These are phyloP conservation scores for Cyanoliseus patagonus DNA, from an alignment of 2,113 vertebrate species.

Conservation along the genomic window DNA sequence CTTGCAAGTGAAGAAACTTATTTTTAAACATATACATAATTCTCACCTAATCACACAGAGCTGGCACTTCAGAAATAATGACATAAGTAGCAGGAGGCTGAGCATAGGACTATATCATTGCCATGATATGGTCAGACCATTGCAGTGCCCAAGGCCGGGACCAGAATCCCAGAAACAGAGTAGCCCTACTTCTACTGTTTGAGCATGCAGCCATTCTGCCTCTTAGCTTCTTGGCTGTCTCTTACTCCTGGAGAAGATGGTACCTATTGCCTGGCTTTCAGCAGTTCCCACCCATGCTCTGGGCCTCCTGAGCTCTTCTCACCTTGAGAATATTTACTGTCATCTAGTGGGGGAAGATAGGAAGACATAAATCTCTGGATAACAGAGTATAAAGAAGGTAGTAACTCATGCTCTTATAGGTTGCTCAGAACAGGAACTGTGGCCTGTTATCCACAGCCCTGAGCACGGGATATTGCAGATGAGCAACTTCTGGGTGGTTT, in stretches of 20 bases:
- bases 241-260: not conserved
- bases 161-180: not conserved
- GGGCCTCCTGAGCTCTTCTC: not conserved
- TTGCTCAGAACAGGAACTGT: not conserved
- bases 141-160: not conserved
- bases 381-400: not conserved
- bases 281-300: not conserved
- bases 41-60: not conserved
- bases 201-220: not conserved
- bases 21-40: not conserved
- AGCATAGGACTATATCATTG: not conserved
- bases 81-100: not conserved
- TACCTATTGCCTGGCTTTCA: not conserved
- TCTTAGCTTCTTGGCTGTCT: not conserved
- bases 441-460: not conserved
- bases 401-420: not conserved
- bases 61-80: not conserved
- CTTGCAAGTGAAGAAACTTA: not conserved
- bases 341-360: not conserved
- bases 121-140: fast-evolving
- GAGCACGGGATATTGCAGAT: not conserved
- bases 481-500: not conserved
- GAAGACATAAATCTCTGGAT: not conserved
- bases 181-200: fast-evolving
- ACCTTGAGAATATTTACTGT: not conserved